phyloP scores from a whole-genome alignment of 2,113 vertebrate genomes.

The Nymphicus hollandicus region DNA sequence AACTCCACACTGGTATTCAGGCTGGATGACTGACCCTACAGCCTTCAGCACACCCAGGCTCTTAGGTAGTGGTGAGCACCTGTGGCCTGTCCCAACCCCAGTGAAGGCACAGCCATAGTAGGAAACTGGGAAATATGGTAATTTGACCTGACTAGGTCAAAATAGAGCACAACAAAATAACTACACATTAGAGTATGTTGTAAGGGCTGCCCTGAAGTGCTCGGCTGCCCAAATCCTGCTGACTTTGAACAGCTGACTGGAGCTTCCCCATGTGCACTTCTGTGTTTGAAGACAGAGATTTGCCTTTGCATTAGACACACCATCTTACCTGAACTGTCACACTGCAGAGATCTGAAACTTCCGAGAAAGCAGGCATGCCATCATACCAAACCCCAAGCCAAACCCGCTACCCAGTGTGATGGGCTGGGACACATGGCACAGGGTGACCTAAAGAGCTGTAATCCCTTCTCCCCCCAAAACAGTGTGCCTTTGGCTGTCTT shows the following conservation, averaged over 20 bases:
- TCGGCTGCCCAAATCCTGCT: background rate
- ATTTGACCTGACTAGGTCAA: background rate
- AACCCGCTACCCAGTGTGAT: background rate
- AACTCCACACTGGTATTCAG: background rate
- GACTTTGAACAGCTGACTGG: background rate
- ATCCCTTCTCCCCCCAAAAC: background rate
- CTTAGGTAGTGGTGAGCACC: background rate
- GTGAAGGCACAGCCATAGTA: background rate
- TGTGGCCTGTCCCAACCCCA: background rate
- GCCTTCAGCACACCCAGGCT: background rate
- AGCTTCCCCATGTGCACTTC: rapidly evolving
- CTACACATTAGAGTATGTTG: rapidly evolving
- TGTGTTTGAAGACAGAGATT: background rate
- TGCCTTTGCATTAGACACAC: background rate
- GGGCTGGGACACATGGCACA: background rate
- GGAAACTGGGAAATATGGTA: background rate
- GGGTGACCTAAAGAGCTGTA: background rate
- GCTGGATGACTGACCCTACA: background rate
- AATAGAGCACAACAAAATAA: background rate
- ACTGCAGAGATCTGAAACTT: background rate
- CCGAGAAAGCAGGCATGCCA: background rate
- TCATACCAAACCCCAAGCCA: background rate
- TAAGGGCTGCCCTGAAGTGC: background rate
- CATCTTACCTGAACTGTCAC: background rate
- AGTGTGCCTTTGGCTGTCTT: background rate